Evolutionary conservation across 2,888 invertebrate species (phyloP), one percentile per base, ranked within the genome.

Genomic region (Orchesellides sinensis): DNA sequence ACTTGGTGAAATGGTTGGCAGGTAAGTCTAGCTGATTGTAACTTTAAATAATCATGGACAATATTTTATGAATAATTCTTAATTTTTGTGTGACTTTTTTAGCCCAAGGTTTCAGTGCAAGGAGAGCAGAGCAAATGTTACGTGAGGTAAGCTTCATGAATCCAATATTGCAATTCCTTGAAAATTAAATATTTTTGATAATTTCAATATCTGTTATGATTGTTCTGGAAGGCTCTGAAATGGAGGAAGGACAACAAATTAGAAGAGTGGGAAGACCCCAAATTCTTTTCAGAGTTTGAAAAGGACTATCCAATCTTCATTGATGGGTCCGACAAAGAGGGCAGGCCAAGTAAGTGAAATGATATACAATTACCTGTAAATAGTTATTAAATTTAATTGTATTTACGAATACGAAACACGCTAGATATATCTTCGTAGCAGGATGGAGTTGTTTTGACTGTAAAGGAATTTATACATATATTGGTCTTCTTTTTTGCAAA

Each of bases 1-100:
- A 63, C 54, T 29, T 79, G 35, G 79, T 79, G n/a, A 79, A 79
- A 52, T 79, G 63, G 61, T 35, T 79, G 12, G 70, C 70, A 70
- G 69, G 78, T 78, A 47, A 19, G 4, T 1, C 40, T 14, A 47
- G 10, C 19, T 21, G 21, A 47, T 27, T 29, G 8, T 29, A n/a
- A 32, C 8, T 29, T 32, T 32, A n/a, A 61, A 61, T 25, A 68
- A 27, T 68, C 1, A 14, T 19, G 10, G 12, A 8, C 12, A 35
- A n/a, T 2, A 29, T 35, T 32, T 12, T 12, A 29, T 29, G 3
- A 6, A 61, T 40, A 40, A 6, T 35, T 27, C 45, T 45, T 17
- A 6, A 47, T 47, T 14, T 27, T 40, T n/a, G n/a, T 56, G 14
- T 21, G 14, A 8, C 35, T 6, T 19, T 14, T 73, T 27, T 35